Percentiles rank a stretch among this genome's conserved stretches.
Conservation (phyloP, 2,113 vertebrate species). For the Barnardius zonarius region DNA sequence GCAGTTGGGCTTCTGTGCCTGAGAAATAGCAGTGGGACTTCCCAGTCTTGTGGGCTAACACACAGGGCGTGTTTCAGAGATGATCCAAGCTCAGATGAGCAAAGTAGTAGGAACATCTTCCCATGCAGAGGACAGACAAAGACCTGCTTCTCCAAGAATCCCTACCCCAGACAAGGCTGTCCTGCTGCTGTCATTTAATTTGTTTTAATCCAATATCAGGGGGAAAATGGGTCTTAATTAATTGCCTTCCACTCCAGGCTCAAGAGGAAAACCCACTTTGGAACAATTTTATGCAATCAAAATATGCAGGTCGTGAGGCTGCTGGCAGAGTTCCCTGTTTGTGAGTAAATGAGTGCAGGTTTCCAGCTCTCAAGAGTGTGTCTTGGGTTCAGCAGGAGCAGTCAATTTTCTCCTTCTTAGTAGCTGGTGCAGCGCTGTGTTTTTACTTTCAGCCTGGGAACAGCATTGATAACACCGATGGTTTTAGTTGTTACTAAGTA, state of each 20-base stretch:
- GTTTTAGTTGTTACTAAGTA: no score
- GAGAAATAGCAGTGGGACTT: neutral
- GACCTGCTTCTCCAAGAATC: neutral
- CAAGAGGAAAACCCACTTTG: constrained; percentile 54
- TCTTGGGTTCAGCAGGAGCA: neutral
- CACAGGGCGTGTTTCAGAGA: neutral
- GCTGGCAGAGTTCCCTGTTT: constrained; percentile 43
- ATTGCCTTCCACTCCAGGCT: constrained; percentile 67
- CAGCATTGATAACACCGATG: no score
- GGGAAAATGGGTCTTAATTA: constrained; percentile 64
- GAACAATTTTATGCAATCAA: constrained; percentile 62
- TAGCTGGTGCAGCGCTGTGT: neutral
- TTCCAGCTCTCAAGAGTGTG: neutral
- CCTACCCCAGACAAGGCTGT: neutral
- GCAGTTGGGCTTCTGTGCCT: neutral
- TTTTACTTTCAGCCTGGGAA: neutral
- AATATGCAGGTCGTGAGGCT: constrained; percentile 51
- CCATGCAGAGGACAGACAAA: neutral
- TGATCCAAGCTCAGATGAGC: neutral
- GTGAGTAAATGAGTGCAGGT: neutral
- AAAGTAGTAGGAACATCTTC: neutral
- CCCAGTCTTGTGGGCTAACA: neutral
- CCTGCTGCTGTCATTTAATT: constrained; percentile 50
- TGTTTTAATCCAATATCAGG: constrained; percentile 38
- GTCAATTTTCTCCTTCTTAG: neutral